Percentiles rank a stretch among this genome's conserved stretches.
phyloP scores from a whole-genome alignment of 2,888 invertebrate species.

The Geophilus truncorum region DNA sequence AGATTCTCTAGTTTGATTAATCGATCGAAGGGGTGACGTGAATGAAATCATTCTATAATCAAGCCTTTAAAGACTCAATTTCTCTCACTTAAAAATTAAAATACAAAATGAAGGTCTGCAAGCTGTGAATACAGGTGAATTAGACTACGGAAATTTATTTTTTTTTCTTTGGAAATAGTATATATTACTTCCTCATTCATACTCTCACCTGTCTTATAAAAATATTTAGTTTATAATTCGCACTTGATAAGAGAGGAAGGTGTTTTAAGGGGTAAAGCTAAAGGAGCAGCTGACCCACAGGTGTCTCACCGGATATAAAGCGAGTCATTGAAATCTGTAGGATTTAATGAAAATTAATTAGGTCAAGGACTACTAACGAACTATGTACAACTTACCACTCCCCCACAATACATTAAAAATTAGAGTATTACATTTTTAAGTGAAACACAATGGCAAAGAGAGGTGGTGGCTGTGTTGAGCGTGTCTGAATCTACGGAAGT shows the following conservation, averaged over 20 bases:
- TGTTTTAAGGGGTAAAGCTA: background rate
- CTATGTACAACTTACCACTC: background rate
- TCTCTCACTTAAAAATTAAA: background rate
- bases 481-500: slow-evolving; percentile 25
- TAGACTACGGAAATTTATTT: background rate
- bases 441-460: background rate
- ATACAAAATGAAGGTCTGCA: background rate
- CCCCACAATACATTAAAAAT: background rate
- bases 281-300: background rate
- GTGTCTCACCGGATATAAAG: background rate
- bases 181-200: background rate
- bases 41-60: background rate
- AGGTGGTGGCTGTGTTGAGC: background rate
- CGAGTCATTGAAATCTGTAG: background rate
- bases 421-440: background rate
- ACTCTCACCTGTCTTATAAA: background rate
- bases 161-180: background rate
- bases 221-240: background rate
- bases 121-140: background rate
- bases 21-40: background rate
- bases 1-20: background rate
- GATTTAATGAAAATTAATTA: slow-evolving; percentile 20
- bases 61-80: background rate
- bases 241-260: background rate
- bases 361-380: slow-evolving; percentile 24